A percentile compares a stretch with the other conserved stretches of the same genome.
phyloP scores from a whole-genome alignment of 1,140 invertebrate genomes.

The Drosophila novamexicana region DNA sequence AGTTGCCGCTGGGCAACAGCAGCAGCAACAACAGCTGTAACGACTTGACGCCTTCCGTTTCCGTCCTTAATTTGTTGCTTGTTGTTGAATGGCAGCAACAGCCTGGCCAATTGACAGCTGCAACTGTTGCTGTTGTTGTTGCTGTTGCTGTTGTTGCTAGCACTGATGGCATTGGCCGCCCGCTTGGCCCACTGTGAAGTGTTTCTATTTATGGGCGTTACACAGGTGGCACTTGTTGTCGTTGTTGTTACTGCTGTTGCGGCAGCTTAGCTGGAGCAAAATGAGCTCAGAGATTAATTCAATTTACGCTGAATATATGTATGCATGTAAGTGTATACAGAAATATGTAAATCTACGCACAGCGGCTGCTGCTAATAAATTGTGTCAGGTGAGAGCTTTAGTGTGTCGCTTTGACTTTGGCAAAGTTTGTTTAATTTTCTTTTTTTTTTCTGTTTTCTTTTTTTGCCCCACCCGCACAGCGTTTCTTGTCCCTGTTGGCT shows the following conservation, averaged over 20 bases:
- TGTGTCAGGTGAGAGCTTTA: too few species aligned
- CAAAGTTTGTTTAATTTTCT: not conserved
- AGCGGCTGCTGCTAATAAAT: constrained; percentile 1
- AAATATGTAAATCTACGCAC: not conserved
- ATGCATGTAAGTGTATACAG: not conserved
- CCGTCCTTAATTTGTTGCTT: constrained; percentile 70
- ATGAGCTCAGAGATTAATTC: constrained; percentile 30
- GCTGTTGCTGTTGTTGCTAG: not conserved
- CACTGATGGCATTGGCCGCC: constrained; percentile 1
- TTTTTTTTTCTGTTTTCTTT: too few species aligned
- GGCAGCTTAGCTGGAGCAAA: constrained; percentile 14
- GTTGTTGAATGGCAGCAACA: constrained; percentile 40
- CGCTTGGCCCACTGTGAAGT: constrained; percentile 10
- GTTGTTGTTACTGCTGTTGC: constrained; percentile 19
- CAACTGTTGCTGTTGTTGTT: constrained; percentile 12
- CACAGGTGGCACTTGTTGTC: constrained; percentile 46
- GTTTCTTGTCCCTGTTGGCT: not conserved
- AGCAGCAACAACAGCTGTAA: constrained; percentile 40
- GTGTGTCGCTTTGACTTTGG: constrained; percentile 3
- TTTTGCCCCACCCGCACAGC: not conserved
- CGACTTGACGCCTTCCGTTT: constrained; percentile 70
- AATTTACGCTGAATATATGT: constrained; percentile 18
- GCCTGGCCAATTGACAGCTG: constrained; percentile 30
- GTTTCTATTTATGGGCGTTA: constrained; percentile 35
- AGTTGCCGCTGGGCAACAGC: constrained; percentile 9